Base-by-base conservation (phyloP, 2,797 vertebrate species). In the Gallinago solitaria region DNA sequence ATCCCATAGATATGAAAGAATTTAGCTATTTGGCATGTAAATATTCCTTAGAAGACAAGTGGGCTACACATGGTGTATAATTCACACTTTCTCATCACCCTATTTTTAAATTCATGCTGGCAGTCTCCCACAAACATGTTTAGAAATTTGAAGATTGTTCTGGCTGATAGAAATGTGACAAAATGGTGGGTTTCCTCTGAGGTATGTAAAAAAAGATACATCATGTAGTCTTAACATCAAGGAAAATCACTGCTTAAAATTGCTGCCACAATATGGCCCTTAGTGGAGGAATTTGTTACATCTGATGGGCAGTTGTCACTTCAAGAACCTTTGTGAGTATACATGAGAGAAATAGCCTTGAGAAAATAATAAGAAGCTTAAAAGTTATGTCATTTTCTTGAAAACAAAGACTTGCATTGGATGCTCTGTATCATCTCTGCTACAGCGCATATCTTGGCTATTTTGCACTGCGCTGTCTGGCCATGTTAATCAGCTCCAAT, bases 121-220 rank as follows among this genome's bases (percentile, higher is more conserved):
- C 59, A 90, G 17, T 86, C 51, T 91, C 56, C 56, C 51, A 82
- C 47, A 91, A 78, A 69, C 14, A 35, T 84, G 35, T 50, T 88
- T 63, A 83, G 43, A 92, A 93, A 88, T 63, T 9, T 94, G 73
- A 71, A 95, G 33, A 64, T 77, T 83, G 6, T 39, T 92, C 86
- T 88, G 30, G 28, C 35, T 78, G 50, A 70, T 83, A 32, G 25
- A 88, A 91, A 45, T 74, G 74, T 84, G 67, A 57, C n/a, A 88
- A 86, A 87, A 86, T 60, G 43, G 59, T 88, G 35, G 3, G 3
- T 48, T 88, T 81, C 43, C 67, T 80, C 59, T 51, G 33, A 94
- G 30, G 16, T 28, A 51, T 39, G 25, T 32, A 23, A 37, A 89
- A 65, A 81, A 67, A 73, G 11, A 76, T 41, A 83, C 87, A 81